phyloP scores from a whole-genome alignment of 53 echinoderm and acorn worm genomes.

The Crossaster papposus region DNA sequence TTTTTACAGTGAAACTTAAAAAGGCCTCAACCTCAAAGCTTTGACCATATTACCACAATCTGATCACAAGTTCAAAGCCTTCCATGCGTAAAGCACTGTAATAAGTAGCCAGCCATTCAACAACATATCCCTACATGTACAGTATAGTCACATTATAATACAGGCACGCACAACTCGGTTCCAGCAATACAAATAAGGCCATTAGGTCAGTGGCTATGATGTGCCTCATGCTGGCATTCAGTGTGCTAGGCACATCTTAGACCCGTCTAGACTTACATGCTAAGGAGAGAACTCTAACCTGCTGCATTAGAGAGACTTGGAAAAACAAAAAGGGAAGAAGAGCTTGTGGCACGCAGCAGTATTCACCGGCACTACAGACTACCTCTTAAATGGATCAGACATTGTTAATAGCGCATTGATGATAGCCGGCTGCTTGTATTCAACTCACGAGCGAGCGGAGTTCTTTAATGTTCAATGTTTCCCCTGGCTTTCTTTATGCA shows the following conservation, averaged over 20 bases:
- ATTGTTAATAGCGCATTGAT: conserved; percentile 20
- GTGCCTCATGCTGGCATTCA: conserved; percentile 19
- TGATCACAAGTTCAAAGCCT: conserved; percentile 4
- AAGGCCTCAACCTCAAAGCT: neutral
- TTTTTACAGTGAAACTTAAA: neutral
- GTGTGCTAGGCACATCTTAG: neutral
- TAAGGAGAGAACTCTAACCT: conserved; percentile 7
- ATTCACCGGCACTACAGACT: neutral
- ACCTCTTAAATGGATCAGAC: conserved; percentile 27
- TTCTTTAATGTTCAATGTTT: no score
- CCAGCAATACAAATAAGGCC: conserved; percentile 52
- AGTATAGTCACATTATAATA: neutral
- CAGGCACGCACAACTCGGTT: neutral
- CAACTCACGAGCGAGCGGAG: no score
- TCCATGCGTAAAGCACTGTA: neutral
- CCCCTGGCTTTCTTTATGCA: no score
- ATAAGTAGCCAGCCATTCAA: neutral
- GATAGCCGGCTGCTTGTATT: neutral
- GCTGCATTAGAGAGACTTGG: conserved; percentile 40
- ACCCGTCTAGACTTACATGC: conserved; percentile 40
- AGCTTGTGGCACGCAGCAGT: neutral
- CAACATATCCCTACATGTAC: neutral
- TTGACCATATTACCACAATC: neutral
- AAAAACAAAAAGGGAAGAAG: neutral
- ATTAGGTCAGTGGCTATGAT: conserved; percentile 35